Evolutionary conservation across 2,888 invertebrate genomes (phyloP).

Genomic region (Hyppa rectilinea): DNA sequence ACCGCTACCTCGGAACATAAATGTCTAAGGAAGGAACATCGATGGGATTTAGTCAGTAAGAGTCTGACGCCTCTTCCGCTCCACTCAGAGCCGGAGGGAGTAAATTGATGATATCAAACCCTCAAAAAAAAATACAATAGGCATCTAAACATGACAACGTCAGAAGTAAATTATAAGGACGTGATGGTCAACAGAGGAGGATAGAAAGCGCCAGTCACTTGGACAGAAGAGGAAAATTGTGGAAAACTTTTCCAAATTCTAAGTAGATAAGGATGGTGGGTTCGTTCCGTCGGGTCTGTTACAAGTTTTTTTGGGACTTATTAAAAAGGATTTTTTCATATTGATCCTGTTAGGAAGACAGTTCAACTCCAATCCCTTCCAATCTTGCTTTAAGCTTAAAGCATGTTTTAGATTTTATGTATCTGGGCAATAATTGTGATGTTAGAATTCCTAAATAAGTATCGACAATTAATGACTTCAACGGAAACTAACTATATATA

Average conservation of each 20-base stretch:
- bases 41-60: no score
- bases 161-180: background rate
- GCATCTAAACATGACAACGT: no score
- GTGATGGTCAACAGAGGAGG: background rate
- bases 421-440: background rate
- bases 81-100: no score
- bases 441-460: background rate
- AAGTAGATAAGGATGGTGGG: background rate
- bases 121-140: no score
- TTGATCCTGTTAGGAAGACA: background rate
- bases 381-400: no score
- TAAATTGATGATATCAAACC: no score
- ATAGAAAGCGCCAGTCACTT: background rate
- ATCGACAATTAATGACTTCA: background rate
- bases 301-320: background rate
- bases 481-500: background rate
- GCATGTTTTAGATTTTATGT: background rate
- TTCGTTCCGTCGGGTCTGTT: background rate
- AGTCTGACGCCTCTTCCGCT: no score
- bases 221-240: background rate
- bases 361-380: no score
- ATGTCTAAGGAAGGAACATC: no score
- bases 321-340: background rate
- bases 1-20: no score
- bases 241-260: background rate